These are phyloP conservation scores for Junonia oenone DNA, from an alignment of 2,888 invertebrate species.

Conservation along the genomic window DNA sequence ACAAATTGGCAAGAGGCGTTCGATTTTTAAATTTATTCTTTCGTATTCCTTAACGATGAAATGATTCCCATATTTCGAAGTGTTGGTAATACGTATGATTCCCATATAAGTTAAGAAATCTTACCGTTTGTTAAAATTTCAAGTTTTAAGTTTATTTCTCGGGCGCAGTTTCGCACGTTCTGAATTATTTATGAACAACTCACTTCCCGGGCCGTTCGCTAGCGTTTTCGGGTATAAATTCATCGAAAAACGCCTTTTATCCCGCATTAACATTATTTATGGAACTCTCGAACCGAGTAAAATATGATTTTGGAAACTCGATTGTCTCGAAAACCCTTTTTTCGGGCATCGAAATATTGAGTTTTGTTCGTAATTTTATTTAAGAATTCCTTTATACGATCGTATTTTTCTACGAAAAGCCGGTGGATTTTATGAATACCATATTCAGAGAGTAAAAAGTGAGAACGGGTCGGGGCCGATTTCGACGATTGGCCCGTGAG, in stretches of 20 bases:
- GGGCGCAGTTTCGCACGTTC: slow-evolving; percentile 14
- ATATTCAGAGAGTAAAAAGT: slow-evolving; percentile 40
- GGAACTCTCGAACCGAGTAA: slow-evolving; percentile 16
- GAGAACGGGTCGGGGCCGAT: slow-evolving; percentile 27
- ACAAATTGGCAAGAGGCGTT: slow-evolving; percentile 37
- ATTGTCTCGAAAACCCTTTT: slow-evolving; percentile 18
- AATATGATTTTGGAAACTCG: slow-evolving; percentile 28
- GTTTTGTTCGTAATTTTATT: slow-evolving; percentile 21
- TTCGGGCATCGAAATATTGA: slow-evolving; percentile 20
- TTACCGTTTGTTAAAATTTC: slow-evolving; percentile 9
- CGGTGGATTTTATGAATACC: slow-evolving; percentile 46
- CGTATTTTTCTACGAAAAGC: slow-evolving; percentile 42
- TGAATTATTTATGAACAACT: slow-evolving; percentile 74
- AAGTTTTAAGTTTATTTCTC: slow-evolving; percentile 25
- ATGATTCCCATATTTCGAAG: slow-evolving; percentile 38
- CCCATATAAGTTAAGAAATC: slow-evolving; percentile 34
- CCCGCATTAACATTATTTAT: slow-evolving; percentile 67
- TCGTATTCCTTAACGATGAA: background rate
- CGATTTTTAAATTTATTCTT: slow-evolving; percentile 36
- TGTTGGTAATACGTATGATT: background rate
- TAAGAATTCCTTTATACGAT: slow-evolving; percentile 25
- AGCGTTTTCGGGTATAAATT: slow-evolving; percentile 67
- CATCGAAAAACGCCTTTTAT: slow-evolving; percentile 71
- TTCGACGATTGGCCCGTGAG: slow-evolving; percentile 44
- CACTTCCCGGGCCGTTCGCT: slow-evolving; percentile 58